Evolutionary conservation across 2,797 vertebrate genomes (phyloP), one percentile per base, ranked within the genome.

Genomic region (Gymnocypris eckloni): DNA sequence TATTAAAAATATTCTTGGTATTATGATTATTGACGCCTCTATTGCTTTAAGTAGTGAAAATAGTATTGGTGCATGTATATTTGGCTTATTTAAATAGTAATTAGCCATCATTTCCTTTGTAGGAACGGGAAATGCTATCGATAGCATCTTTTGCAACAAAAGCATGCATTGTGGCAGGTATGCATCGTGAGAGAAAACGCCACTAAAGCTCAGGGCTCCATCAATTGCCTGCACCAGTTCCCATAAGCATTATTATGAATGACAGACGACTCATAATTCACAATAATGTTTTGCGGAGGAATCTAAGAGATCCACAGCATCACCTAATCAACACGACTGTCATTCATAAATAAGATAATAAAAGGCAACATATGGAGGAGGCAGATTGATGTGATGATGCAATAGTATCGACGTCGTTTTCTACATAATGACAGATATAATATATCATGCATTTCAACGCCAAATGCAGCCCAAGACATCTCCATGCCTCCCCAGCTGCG

Each of bases 111-210:
- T 12, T 43, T 50, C 15, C 22, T 67, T 67, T 56, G 18, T 76
- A 41, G 64, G 66, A 83, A 75, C 70, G 16, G 41, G 72, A 66
- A 56, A 77, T 76, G 61, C 52, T 75, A 81, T 79, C 39, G 69
- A 70, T 88, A 59, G 81, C 73, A 86, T 87, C 54, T 77, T 69
- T 71, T 84, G 82, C 70, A 72, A 90, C 87, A 89, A 87, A 84
- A 83, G 82, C 83, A 83, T 75, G 72, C 85, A 87, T 70, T 82
- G 83, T 87, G 87, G 82, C 87, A 88, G 78, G 77, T 87, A 79
- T 84, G 85, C 81, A 86, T 89, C 84, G 80, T 79, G 79, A 83
- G 69, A 85, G 70, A 64, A 86, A 88, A 86, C 61, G 77, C 81
- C 86, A 78, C 84, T 41, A 61, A 13, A 70, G 50, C 61, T 70